These are phyloP conservation scores for Silurus meridionalis DNA, from an alignment of 2,113 vertebrate species.

Conservation along the genomic window DNA sequence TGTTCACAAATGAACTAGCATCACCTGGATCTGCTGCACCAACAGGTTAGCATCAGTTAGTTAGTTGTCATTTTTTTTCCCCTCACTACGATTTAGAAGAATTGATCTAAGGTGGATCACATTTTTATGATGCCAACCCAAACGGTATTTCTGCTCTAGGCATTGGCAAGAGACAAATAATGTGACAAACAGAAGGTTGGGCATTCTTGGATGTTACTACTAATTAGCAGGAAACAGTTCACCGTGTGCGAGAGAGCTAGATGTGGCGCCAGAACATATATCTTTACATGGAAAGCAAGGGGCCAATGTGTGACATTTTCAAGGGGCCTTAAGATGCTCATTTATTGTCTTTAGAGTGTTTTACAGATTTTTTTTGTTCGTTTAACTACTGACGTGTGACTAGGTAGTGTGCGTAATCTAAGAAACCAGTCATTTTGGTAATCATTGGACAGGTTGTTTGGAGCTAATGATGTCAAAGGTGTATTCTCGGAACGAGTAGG, in stretches of 20 bases:
- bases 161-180: background rate
- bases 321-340: background rate
- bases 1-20: background rate
- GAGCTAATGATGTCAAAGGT: slow-evolving; percentile 24
- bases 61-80: background rate
- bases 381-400: background rate
- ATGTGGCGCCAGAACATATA: background rate
- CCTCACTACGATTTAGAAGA: background rate
- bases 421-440: slow-evolving; percentile 12
- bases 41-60: background rate
- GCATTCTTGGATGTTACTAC: background rate
- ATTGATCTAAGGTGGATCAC: background rate
- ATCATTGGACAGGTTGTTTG: background rate
- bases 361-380: background rate
- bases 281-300: background rate
- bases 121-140: slow-evolving; percentile 1
- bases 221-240: background rate
- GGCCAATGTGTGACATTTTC: too few species aligned
- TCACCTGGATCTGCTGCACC: background rate
- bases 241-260: background rate
- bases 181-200: background rate
- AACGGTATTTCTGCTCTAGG: background rate
- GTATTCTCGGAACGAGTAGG: background rate
- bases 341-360: background rate
- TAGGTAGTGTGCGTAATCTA: background rate